phyloP scores from a whole-genome alignment of 1,140 invertebrate genomes.

The Riptortus pedestris region DNA sequence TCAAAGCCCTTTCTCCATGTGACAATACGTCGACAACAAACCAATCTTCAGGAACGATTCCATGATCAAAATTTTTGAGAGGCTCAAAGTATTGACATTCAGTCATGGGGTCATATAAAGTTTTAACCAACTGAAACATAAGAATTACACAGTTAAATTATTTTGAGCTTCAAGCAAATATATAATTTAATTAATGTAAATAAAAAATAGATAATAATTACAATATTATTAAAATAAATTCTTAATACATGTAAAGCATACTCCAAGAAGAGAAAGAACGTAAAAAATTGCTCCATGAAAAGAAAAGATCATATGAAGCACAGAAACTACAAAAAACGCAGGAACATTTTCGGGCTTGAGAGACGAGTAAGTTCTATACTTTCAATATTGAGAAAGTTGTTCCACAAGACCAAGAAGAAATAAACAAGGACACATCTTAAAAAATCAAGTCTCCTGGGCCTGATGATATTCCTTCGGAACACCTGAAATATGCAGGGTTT shows the following conservation, averaged over 20 bases:
- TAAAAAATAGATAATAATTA: not conserved
- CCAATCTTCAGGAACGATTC: conserved; percentile 63
- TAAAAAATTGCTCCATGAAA: not conserved
- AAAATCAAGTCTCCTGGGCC: too few relatives aligned
- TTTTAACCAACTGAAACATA: conserved; percentile 43
- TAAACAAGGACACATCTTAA: too few relatives aligned
- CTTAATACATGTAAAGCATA: not conserved
- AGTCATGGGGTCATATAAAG: conserved; percentile 74
- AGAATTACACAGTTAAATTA: too few relatives aligned
- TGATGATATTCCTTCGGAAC: too few relatives aligned
- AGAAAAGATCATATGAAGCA: too few relatives aligned
- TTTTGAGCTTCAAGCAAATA: not conserved
- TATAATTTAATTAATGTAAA: not conserved
- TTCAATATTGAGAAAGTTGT: too few relatives aligned
- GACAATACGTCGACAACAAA: conserved; percentile 71
- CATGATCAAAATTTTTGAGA: conserved; percentile 54
- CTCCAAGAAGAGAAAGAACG: not conserved
- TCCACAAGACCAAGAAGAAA: too few relatives aligned
- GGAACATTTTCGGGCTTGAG: too few relatives aligned
- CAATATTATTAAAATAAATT: not conserved
- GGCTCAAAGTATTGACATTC: conserved; percentile 65
- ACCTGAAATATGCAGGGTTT: too few relatives aligned
- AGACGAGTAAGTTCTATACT: too few relatives aligned
- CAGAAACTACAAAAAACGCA: too few relatives aligned
- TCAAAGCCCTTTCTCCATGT: conserved; percentile 64